Evolutionary conservation across 2,888 invertebrate species (phyloP), one percentile per base, ranked within the genome.

Genomic region (Heliconius aoede): DNA sequence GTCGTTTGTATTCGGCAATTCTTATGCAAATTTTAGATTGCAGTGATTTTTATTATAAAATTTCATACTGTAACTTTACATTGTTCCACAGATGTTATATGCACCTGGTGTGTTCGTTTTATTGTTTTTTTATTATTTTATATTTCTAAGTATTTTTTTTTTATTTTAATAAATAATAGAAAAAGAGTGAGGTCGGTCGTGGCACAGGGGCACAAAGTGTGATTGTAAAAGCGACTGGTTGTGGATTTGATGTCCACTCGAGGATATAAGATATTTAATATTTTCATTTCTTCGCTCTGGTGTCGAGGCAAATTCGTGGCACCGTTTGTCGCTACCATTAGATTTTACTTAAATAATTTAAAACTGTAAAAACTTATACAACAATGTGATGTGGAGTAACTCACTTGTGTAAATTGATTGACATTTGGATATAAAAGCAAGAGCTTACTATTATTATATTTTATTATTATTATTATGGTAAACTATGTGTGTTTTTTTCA

Each of bases 1-100:
- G 26, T 55, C 62, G 58, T 36, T 76, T 76, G 32, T 73, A 51
- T 28, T 61, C 73, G n/a, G 68, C 73, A 60, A 68, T 76, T 76
- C 73, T 51, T 69, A 76, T 76, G 76, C 62, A 73, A 76, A 76
- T 65, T 65, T 40, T 24, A 24, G 15, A 24, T 65, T 65, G 24
- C 65, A 24, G 65, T 65, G 24, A 65, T 65, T 65, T 65, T 65
- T 65, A 65, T 65, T 65, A 65, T 40, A 65, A 65, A 24, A 36
- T 36, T 65, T 65, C 24, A 65, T 65, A 65, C 36, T 65, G 15
- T 36, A 65, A 65, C 36, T 65, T 65, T 36, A 36, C 65, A 24
- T 65, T 65, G 24, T 65, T 13, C 11, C 9, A 15, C 62, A 0
- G 32, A 65, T 40, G 18, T 65, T 65, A 26, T 64, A 11, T 64